These are phyloP conservation scores for Cerceris ruficornis DNA, from an alignment of 2,888 invertebrate species.

Conservation along the genomic window DNA sequence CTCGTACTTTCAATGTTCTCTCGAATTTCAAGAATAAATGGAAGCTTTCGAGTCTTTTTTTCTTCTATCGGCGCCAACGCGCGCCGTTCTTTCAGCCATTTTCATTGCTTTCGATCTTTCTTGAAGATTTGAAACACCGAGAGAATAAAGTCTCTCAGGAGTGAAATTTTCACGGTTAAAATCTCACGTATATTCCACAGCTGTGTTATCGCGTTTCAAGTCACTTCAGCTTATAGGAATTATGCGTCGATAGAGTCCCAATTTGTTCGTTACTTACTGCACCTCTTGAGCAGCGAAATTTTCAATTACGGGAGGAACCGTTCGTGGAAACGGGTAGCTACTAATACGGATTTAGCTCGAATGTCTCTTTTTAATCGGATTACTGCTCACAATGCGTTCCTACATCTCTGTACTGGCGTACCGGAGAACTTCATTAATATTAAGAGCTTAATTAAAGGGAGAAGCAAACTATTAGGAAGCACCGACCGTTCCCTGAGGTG, in stretches of 20 bases:
- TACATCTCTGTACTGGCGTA: constrained; percentile 36
- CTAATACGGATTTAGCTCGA: constrained; percentile 48
- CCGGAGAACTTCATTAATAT: constrained; percentile 60
- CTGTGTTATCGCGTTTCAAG: not conserved
- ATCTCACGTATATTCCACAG: no score
- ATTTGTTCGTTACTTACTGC: constrained; percentile 40
- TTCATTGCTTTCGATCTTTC: no score
- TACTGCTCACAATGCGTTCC: constrained; percentile 54
- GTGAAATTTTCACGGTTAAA: no score
- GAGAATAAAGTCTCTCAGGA: no score
- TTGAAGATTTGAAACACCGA: no score
- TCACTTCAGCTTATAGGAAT: constrained; percentile 5
- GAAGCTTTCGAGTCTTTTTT: constrained; percentile 9
- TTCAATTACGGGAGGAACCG: constrained; percentile 44
- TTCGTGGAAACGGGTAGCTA: constrained; percentile 20
- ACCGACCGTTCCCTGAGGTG: constrained; percentile 14
- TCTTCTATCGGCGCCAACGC: not conserved
- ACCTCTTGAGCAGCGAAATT: constrained; percentile 24
- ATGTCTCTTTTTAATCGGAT: constrained; percentile 56
- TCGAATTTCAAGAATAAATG: not conserved
- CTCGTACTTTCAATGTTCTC: constrained; percentile 19
- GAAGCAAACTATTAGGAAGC: constrained; percentile 44
- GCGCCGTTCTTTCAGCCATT: not conserved
- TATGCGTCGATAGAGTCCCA: constrained; percentile 14
- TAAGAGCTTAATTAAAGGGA: constrained; percentile 63